Evolutionary conservation across 2,888 invertebrate species (phyloP), one percentile per base, ranked within the genome.

Genomic region (Rhimphoctona megacephalus): DNA sequence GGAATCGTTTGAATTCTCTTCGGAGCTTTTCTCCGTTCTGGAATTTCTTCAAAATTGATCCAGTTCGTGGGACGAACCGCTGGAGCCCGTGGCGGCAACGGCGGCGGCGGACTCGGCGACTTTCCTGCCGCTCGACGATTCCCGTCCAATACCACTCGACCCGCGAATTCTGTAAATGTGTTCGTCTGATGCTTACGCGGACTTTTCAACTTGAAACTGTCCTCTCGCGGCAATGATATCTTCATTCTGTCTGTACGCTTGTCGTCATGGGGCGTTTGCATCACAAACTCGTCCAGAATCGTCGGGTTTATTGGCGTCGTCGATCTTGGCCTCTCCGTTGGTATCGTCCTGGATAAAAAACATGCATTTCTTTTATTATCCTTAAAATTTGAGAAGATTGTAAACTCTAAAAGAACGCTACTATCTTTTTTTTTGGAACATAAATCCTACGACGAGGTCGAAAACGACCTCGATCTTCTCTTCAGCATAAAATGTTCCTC

Each of bases 41-140:
- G 98, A 83, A 98, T 97, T 92, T 98, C 98, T 92, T 97, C 97
- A 93, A 98, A 98, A 94, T 98, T 97, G 86, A 98, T 97, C 98
- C 98, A 98, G 90, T 97, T 97, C 0, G 95, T 94, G 0, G 94
- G 93, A 22, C 91, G 87, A 94, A 78, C 25, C 8, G 84, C 72
- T 90, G 89, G 92, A 78, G 91, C 92, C 90, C 94, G 88, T 85
- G 93, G 93, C 66, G 92, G 93, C 82, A 94, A 90, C 33, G 94
- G 93, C 30, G 93, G 93, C 39, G 93, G 93, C 91, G 94, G 95
- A 87, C 94, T 94, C 90, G 93, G 93, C 11, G 91, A 92, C 72
- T 93, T 92, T 11, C 90, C 91, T 17, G 95, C 94, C 86, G 94
- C 94, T 77, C 95, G 94, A 5, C 90, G 89, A 7, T 89, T 88